Evolutionary conservation across 2,113 vertebrate species (phyloP), one percentile per base, ranked within the genome.

Genomic region (Brachyhypopomus occidentalis): DNA sequence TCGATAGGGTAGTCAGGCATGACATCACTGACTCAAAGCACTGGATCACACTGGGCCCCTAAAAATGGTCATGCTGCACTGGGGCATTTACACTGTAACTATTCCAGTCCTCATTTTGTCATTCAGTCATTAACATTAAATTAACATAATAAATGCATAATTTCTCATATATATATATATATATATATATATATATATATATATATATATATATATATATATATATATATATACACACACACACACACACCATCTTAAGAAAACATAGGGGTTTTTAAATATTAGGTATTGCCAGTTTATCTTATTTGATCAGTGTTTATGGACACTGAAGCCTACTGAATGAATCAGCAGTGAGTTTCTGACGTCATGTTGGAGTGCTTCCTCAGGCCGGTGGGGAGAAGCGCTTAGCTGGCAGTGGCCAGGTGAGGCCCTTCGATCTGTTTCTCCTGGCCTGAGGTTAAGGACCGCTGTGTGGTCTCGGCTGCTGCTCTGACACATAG

Each of bases 1-100:
- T 91, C 89, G 60, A 92, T 92, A 84, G 69, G 78, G 79, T 89
- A 87, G 84, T 83, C 74, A 86, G 88, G 84, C 85, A 77, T 69
- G 79, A 85, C 88, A 78, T 72, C 79, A 66, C 60, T 59, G 56
- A 78, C 81, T 83, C 36, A 45, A 27, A 80, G 59, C 67, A 45
- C 69, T 73, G 75, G 30, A 66, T 77, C 69, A 69, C 22, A 20
- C 72, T 22, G 60, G 23, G 66, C 69, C 60, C 66, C 81, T 38
- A 59, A 84, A 5, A 80, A 75, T 58, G 80, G 76, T 76, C 34
- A 9, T 76, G 74, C 74, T 64, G 62, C 80, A 17, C 58, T 77
- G 75, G 67, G 66, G 55, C 59, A 23, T 72, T 70, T 55, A 72
- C 17, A 4, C 20, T 58, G 67, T 60, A 77, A 45, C 23, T 52